Base-by-base conservation (phyloP, 1,140 invertebrate species). In the Charaxes varanes region DNA sequence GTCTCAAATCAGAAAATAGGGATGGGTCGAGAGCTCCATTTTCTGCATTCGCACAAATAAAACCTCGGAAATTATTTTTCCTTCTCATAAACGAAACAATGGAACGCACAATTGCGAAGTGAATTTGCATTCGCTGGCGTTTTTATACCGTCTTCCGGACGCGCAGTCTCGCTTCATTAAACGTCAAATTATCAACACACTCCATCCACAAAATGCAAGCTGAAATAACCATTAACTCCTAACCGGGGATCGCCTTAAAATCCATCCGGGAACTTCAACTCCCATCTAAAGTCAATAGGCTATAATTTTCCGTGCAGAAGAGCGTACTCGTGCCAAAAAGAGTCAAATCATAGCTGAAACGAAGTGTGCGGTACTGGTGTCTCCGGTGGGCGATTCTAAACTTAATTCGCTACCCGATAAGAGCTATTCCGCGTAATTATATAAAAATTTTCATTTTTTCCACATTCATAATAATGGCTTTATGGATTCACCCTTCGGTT, bases 121-220 rank as follows among this genome's bases (percentile, higher is more conserved):
- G 72, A 71, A 73, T 77, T 74, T 77, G 60, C 69, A 78, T 78
- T 72, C 54, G 45, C 60, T 44, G 55, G 54, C 62, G 73, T 78
- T 82, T 72, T 78, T 74, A 69, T 59, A 62, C 67, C 56, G 57
- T 70, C 64, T 68, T 79, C 66, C 71, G 62, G 44, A 66, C 68
- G 66, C 63, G 60, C 62, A 58, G 61, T 62, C 58, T 64, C 57
- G 78, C 67, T 82, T 80, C 76, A 77, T 82, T 82, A 79, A 80
- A 70, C 61, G 45, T 53, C 65, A 74, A 78, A 80, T 82, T 82
- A 82, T 80, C 73, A 72, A 69, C 66, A 67, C 63, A 58, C 57
- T 62, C 62, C 52, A 65, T 52, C 35, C 44, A 44, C 18, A 47
- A 52, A 42, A 52, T 59, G 57, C 72, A 76, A 61, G 54, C 62